phyloP scores from a whole-genome alignment of 2,797 vertebrate species.

The Danio albolineatus region DNA sequence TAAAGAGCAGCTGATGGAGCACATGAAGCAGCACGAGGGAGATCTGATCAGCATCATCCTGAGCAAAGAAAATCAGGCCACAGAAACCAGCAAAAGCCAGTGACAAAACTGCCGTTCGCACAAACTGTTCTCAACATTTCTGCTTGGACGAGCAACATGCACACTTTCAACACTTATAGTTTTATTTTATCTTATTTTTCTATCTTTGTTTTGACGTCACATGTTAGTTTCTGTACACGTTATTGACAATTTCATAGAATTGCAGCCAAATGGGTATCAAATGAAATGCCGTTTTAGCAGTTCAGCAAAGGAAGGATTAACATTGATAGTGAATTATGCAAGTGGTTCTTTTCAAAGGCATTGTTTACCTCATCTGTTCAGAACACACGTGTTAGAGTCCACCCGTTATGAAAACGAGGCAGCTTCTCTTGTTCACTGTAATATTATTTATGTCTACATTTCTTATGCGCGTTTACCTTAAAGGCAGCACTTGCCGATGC shows the following conservation, averaged over 20 bases:
- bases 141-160: slow-evolving; percentile 11
- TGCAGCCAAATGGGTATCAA: not conserved
- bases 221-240: slow-evolving; percentile 27
- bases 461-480: slow-evolving; percentile 65
- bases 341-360: slow-evolving; percentile 57
- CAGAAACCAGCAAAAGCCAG: slow-evolving; percentile 65
- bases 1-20: slow-evolving; percentile 90
- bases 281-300: slow-evolving; percentile 1
- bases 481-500: slow-evolving; percentile 55
- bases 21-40: slow-evolving; percentile 90
- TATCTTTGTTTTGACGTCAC: slow-evolving; percentile 3
- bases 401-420: slow-evolving; percentile 68
- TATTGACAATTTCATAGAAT: not conserved
- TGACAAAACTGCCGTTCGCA: slow-evolving; percentile 62
- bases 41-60: slow-evolving; percentile 98
- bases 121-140: not conserved
- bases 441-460: slow-evolving; percentile 75
- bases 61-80: slow-evolving; percentile 82
- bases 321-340: slow-evolving; percentile 33
- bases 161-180: not conserved
- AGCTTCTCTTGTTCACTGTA: slow-evolving; percentile 75
- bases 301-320: slow-evolving; percentile 18
- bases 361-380: slow-evolving; percentile 76
- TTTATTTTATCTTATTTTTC: not conserved
- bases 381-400: slow-evolving; percentile 50